These are phyloP conservation scores for Trichechus manatus DNA, from an alignment of 2,113 vertebrate genomes.

Conservation along the genomic window DNA sequence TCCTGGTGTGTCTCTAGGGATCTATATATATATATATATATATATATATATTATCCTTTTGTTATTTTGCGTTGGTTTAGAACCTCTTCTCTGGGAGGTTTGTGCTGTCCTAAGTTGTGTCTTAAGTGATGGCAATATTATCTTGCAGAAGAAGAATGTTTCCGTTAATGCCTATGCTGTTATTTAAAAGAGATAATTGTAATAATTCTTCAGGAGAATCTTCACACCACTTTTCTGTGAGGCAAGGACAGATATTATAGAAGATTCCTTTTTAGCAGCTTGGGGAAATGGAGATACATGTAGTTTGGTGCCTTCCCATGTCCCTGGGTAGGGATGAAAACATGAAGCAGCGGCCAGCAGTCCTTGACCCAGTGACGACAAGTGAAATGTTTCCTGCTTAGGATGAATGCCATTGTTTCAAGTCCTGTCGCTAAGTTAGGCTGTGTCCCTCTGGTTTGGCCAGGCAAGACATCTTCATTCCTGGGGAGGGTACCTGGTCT, in stretches of 20 bases:
- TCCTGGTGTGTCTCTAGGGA: background rate
- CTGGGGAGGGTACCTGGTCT: background rate
- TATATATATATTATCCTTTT: conserved; percentile 15
- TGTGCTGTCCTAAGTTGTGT: background rate
- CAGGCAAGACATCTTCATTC: background rate
- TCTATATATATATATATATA: background rate
- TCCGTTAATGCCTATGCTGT: background rate
- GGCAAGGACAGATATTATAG: background rate
- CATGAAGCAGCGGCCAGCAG: background rate
- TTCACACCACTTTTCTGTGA: background rate
- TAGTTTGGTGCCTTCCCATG: background rate
- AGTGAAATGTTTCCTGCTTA: background rate
- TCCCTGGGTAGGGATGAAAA: background rate
- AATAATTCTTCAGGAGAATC: background rate
- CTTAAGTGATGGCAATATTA: background rate
- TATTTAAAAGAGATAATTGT: conserved; percentile 44
- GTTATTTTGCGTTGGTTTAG: conserved; percentile 15
- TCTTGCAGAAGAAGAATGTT: conserved; percentile 12
- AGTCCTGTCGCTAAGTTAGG: background rate
- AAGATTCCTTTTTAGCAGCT: background rate
- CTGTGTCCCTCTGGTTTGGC: background rate
- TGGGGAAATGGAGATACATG: background rate
- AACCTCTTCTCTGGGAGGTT: background rate
- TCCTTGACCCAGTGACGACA: background rate
- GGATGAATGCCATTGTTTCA: background rate